Evolutionary conservation across 2,888 invertebrate genomes (phyloP), one percentile per base, ranked within the genome.

Genomic region (Acrocera orbiculus): DNA sequence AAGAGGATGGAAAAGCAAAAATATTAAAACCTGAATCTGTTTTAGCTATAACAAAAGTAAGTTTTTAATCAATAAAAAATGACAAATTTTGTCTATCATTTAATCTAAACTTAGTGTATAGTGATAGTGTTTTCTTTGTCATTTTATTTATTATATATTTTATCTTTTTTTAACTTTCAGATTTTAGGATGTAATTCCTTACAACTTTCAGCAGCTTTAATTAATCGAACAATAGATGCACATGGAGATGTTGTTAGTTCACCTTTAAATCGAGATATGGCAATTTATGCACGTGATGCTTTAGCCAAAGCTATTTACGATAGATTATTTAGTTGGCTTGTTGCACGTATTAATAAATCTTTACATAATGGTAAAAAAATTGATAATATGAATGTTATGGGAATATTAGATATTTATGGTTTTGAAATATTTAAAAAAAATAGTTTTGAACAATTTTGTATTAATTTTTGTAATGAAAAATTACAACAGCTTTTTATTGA

Each of bases 401-500:
- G 90, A 3, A 83, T 92, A 44, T 61, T 92, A 43, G 90, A 92
- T 55, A 92, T 92, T 47, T 92, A 92, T 49, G 92, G 90, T 30
- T 92, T 92, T 54, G 90, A 92, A 61, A 86, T 92, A 43, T 89
- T 92, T 64, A 72, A 81, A 33, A 77, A 72, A 45, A 92, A 92
- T 53, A 81, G 81, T 77, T 57, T 52, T 39, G 55, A 58, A 56
- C 90, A 92, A 60, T 82, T 92, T 56, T 90, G 90, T 63, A 92
- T 92, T 41, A 92, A 92, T 63, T 90, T 82, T 64, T 92, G 90
- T 58, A 92, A 92, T 55, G 90, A 92, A 62, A 92, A 92, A 58
- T 67, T 92, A 39, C 90, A 92, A 55, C 90, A 92, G 59, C 63
- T 92, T 39, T 92, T 92, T 60, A 90, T 92, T 51, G 80, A 89